Percentiles rank a stretch among this genome's conserved stretches.
Conservation (phyloP, 2,797 vertebrate species). For the Eidolon dupreanum region DNA sequence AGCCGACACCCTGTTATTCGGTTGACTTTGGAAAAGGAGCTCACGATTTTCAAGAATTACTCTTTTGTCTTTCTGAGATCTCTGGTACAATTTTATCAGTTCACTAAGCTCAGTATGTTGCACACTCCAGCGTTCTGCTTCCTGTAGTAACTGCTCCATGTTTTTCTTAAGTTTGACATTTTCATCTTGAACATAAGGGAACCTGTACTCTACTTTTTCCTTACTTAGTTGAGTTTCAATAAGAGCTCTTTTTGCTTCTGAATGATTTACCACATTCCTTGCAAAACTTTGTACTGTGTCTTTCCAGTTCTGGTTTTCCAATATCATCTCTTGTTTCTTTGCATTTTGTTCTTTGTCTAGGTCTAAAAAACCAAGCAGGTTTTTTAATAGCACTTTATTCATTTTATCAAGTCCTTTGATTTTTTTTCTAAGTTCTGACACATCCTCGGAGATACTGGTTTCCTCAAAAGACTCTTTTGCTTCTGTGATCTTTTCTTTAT, state of each 20-base stretch:
- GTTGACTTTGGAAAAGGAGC: neutral
- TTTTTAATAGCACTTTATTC: conserved; percentile 26
- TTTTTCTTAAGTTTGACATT: neutral
- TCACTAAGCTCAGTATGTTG: conserved; percentile 58
- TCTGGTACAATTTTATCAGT: conserved; percentile 36
- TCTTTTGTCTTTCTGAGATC: conserved; percentile 15
- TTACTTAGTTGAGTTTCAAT: neutral
- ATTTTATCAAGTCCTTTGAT: neutral
- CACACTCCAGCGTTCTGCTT: conserved; percentile 64
- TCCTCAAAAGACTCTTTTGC: neutral
- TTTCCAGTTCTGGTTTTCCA: neutral
- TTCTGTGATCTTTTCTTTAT: neutral
- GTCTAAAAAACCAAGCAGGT: neutral
- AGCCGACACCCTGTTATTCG: fast-evolving
- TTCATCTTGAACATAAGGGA: neutral
- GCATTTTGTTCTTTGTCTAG: neutral
- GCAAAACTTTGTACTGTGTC: neutral
- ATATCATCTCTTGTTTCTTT: neutral
- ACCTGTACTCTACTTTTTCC: neutral
- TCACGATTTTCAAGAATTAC: neutral
- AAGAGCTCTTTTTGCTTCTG: neutral
- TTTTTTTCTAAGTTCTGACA: neutral
- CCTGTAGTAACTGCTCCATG: conserved; percentile 65
- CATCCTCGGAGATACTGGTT: neutral
- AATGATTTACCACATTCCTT: neutral